Base-by-base conservation (phyloP, 92 coral and sea anemone genomes). In the Zoanthus sansibaricus region DNA sequence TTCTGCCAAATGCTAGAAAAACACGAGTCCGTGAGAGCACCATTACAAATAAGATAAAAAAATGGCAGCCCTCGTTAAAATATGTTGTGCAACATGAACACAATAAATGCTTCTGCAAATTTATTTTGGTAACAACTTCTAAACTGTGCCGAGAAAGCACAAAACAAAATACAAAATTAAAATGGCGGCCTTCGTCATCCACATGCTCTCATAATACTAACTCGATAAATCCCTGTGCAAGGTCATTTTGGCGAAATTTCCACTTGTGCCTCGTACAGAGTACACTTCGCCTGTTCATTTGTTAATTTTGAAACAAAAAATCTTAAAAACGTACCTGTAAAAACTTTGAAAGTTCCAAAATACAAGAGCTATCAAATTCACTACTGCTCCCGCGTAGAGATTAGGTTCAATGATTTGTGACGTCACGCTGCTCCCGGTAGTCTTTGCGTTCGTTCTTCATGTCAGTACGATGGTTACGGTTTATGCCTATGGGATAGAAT, bases 261-360 rank as follows among this genome's bases (percentile, higher is more conserved):
- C 61, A 68, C 54, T 31, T 84, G 88, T 84, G 88, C 72, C 82
- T 84, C 88, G 55, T 72, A 37, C 88, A 73, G 88, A 84, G 88
- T 72, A 72, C 88, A 84, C 82, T 73, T 84, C 88, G 69, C 88
- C 88, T 69, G 45, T 49, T 51, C 30, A 42, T 84, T 84, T n/a
- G 37, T 83, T 20, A 55, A 14, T n/a, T 84, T 30, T 68, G 31
- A 71, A 30, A 9, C 18, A 13, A 5, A 85, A 74, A 75, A 71
- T 15, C 17, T 73, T 31, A 48, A 16, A 85, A 52, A 86, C 88
- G 64, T 72, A 84, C 88, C 88, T 86, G 52, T 72, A 74, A 44
- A 42, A 44, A 74, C 79, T 44, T 74, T 48, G 58, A 47, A 56
- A 8, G 20, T 20, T 25, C 46, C 73, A 69, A 64, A 72, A 59